Base-by-base conservation (phyloP, 2,888 invertebrate genomes). In the Sacculina carcini region DNA sequence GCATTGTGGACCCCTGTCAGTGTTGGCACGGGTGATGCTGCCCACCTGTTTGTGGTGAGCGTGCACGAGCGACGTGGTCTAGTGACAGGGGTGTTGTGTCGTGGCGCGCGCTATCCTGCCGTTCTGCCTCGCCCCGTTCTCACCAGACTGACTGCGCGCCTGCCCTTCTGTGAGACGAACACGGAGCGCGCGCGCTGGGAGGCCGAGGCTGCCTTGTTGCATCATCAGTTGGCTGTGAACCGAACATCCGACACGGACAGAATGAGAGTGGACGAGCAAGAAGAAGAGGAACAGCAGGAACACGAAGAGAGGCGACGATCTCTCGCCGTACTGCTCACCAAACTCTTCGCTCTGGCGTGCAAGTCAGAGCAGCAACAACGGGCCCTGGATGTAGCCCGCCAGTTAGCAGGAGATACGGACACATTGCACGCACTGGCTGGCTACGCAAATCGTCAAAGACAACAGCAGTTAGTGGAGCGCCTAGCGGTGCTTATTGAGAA, bases 111-210 rank as follows among this genome's bases (percentile, higher is more conserved):
- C 16, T 92, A 82, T 68, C 94, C 94, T 0, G 73, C 77, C 28
- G 83, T 87, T 0, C 75, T 77, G 23, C 92, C 92, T 0, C 73
- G 82, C 50, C 92, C 92, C 2, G 79, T 79, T 54, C 71, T 87
- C 5, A 71, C 74, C 14, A 79, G 87, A 62, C 63, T 90, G 56
- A 71, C 76, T 3, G 71, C 85, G 61, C 48, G 53, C 51, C 36
- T 55, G 7, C 55, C 56, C 24, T 5, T 55, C n/a, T 54, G 53
- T 19, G 55, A 57, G 42, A 21, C 21, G 5, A 44, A 40, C 16
- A 53, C 52, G 6, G 56, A 56, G 40, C 52, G 53, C 21, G 51
- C 54, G 10, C 48, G 38, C 4, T 36, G 55, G 44, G 55, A 57
- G 40, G 54, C 54, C 38, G 49, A 48, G 40, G 29, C 48, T 16